Conservation (phyloP, 2,797 vertebrate species). For the Gobio occitaniae region DNA sequence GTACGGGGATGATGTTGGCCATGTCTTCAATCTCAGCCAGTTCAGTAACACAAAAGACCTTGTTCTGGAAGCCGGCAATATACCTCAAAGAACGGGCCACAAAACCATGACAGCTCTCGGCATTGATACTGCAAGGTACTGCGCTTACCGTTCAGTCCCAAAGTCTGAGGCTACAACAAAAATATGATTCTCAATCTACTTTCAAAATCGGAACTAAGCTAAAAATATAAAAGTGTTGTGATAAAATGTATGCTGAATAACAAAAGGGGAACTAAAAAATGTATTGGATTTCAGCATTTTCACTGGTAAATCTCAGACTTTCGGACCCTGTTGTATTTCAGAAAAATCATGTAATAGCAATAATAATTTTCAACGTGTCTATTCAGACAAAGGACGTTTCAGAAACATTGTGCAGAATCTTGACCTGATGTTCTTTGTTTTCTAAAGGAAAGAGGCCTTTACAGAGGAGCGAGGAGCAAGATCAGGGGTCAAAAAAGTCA, state of each 20-base stretch:
- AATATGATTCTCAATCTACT: not conserved
- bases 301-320: not conserved
- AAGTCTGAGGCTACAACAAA: not conserved
- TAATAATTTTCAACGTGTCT: not conserved
- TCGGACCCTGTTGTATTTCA: not conserved
- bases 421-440: not conserved
- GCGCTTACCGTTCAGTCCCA: not conserved
- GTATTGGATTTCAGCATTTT: not conserved
- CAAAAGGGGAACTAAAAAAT: not conserved
- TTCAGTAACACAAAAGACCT: conserved; percentile 83
- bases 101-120: conserved; percentile 92
- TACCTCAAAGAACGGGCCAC: conserved; percentile 83
- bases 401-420: not conserved
- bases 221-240: not conserved
- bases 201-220: not conserved
- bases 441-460: conserved; percentile 89
- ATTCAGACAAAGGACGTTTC: not conserved
- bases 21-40: conserved; percentile 91
- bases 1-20: conserved; percentile 89
- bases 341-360: not conserved
- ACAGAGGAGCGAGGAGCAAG: conserved; percentile 87
- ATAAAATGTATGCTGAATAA: not conserved
- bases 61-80: conserved; percentile 75
- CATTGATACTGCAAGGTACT: conserved; percentile 91
- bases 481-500: conserved; percentile 91